These are phyloP conservation scores for Amblyjoppa proteus DNA, from an alignment of 2,888 invertebrate species.

Conservation along the genomic window DNA sequence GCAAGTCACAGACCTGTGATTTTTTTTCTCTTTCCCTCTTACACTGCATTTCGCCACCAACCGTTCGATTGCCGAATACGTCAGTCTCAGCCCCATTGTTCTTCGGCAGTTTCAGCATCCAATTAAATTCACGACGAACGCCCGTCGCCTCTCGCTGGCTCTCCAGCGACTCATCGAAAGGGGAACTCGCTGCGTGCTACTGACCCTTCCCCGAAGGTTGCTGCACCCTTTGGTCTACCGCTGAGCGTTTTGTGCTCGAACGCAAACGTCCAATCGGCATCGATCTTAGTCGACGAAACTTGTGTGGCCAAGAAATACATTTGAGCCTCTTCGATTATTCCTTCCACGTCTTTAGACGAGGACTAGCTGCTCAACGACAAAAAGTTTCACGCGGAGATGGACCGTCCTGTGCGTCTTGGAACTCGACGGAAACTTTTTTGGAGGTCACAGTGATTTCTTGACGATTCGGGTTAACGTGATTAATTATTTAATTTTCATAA, in stretches of 20 bases:
- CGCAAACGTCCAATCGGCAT: constrained; percentile 12
- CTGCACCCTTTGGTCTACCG: constrained; percentile 47
- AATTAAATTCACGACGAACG: constrained; percentile 52
- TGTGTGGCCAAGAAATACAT: constrained; percentile 36
- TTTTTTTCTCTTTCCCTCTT: constrained; percentile 9
- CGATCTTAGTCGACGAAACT: constrained; percentile 29
- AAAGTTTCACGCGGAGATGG: constrained; percentile 12
- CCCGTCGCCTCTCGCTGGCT: constrained; percentile 18
- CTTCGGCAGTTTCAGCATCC: constrained; percentile 39
- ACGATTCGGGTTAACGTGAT: constrained; percentile 26
- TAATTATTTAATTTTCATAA: neutral
- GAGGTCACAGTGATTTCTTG: neutral
- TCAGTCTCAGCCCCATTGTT: constrained; percentile 53
- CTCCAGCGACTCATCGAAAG: constrained; percentile 32
- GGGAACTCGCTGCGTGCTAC: constrained; percentile 7
- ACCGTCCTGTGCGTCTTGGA: neutral
- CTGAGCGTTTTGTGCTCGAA: constrained; percentile 17
- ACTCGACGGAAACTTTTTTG: neutral
- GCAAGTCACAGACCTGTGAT: constrained; percentile 43
- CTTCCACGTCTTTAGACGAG: neutral
- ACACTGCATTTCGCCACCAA: constrained; percentile 36
- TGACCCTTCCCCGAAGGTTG: constrained; percentile 48
- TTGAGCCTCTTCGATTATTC: neutral
- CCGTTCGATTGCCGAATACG: constrained; percentile 54
- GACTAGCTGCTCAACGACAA: neutral